These are phyloP conservation scores for Scaptomyza graminum DNA, from an alignment of 1,140 invertebrate species.

Conservation along the genomic window DNA sequence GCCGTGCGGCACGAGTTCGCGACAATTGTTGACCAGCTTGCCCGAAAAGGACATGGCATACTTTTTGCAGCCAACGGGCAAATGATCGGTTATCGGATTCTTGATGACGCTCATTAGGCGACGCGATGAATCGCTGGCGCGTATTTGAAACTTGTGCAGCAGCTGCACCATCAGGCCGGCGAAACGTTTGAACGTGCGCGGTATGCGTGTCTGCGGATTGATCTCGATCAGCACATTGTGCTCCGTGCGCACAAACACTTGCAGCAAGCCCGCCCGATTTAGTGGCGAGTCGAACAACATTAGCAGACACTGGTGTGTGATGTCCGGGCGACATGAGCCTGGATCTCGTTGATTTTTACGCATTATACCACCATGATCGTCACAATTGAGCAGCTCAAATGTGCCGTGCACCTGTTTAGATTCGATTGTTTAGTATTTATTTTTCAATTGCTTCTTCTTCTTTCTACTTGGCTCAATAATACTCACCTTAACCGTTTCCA, in stretches of 20 bases:
- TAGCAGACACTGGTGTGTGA: slow-evolving; percentile 96
- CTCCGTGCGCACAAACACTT: slow-evolving; percentile 98
- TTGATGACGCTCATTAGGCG: slow-evolving; percentile 98
- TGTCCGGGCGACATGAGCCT: slow-evolving; percentile 95
- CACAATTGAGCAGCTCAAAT: slow-evolving; percentile 97
- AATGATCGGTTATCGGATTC: slow-evolving; percentile 97
- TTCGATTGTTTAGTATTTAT: slow-evolving; percentile 27
- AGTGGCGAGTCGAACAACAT: slow-evolving; percentile 99
- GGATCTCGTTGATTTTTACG: slow-evolving; percentile 94
- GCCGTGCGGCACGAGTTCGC: slow-evolving; percentile 90
- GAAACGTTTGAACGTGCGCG: slow-evolving; percentile 99
- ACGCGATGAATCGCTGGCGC: slow-evolving; percentile 94
- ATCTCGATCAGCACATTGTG: slow-evolving; percentile 99
- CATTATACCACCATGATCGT: slow-evolving; percentile 94
- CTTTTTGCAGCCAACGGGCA: slow-evolving; percentile 97
- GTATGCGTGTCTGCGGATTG: slow-evolving; percentile 99
- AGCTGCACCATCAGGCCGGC: slow-evolving; percentile 99
- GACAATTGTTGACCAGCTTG: slow-evolving; percentile 89
- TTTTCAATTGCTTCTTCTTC: no score
- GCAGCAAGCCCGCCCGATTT: slow-evolving; percentile 94
- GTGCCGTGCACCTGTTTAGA: slow-evolving; percentile 89
- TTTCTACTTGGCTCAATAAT: no score
- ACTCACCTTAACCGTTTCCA: slow-evolving; percentile 96
- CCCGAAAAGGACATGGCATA: slow-evolving; percentile 95
- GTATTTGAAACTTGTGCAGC: slow-evolving; percentile 96